Conservation (phyloP, 1,140 invertebrate genomes). For the Bemisia tabaci region DNA sequence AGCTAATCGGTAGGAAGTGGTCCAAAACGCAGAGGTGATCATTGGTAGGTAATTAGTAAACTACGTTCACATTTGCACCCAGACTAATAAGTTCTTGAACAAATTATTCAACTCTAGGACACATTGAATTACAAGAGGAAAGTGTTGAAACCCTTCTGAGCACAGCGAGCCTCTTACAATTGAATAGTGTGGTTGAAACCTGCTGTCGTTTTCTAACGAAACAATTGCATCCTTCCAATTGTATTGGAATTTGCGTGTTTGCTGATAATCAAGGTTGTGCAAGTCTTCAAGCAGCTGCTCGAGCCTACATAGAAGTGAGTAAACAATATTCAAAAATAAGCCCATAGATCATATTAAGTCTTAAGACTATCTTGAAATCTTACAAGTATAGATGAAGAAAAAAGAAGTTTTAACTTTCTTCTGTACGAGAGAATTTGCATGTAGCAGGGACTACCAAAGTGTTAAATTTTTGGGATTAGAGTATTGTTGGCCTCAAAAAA, state of each 20-base stretch:
- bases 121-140: slow-evolving; percentile 61
- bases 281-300: slow-evolving; percentile 60
- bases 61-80: too few species aligned
- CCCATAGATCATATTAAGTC: neutral
- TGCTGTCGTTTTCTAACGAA: slow-evolving; percentile 80
- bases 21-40: too few species aligned
- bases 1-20: too few species aligned
- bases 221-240: slow-evolving; percentile 86
- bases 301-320: slow-evolving; percentile 45
- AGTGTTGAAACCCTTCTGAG: slow-evolving; percentile 74
- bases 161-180: slow-evolving; percentile 73
- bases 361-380: slow-evolving; percentile 1
- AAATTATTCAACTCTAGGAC: slow-evolving; percentile 36
- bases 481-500: too few species aligned
- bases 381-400: too few species aligned
- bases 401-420: too few species aligned
- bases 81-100: too few species aligned
- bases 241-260: slow-evolving; percentile 81
- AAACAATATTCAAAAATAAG: neutral
- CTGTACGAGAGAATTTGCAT: too few species aligned
- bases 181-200: slow-evolving; percentile 73
- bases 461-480: too few species aligned
- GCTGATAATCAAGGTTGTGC: slow-evolving; percentile 78
- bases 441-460: too few species aligned
- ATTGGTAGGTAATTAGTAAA: too few species aligned